A percentile compares a stretch with the other conserved stretches of the same genome.
Conservation (phyloP, 2,797 vertebrate species). For the Coranthus polyacanthus region DNA sequence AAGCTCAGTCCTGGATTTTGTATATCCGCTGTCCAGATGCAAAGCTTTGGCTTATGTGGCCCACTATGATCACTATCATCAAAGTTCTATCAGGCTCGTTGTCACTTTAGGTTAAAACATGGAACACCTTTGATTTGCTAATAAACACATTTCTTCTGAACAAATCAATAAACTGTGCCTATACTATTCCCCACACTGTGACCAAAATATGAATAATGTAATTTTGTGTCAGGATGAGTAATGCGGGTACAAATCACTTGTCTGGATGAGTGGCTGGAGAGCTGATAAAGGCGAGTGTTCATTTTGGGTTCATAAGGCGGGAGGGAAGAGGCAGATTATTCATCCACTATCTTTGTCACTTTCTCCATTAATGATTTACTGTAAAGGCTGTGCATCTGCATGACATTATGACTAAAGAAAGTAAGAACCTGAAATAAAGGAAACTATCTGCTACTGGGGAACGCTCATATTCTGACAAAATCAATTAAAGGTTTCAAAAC, state of each 20-base stretch:
- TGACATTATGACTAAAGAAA: too few species aligned
- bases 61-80: too few species aligned
- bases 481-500: too few species aligned
- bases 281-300: slow-evolving; percentile 62
- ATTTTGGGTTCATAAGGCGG: slow-evolving; percentile 47
- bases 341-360: slow-evolving; percentile 30
- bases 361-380: slow-evolving; percentile 47
- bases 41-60: too few species aligned
- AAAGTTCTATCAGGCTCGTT: too few species aligned
- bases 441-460: too few species aligned
- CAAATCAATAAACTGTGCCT: slow-evolving; percentile 49
- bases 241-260: slow-evolving; percentile 60
- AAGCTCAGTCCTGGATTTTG: too few species aligned
- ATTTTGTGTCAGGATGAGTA: slow-evolving; percentile 65
- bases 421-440: too few species aligned
- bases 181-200: slow-evolving; percentile 11
- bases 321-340: slow-evolving; percentile 49
- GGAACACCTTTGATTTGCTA: slow-evolving; percentile 17
- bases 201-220: slow-evolving; percentile 57
- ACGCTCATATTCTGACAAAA: too few species aligned
- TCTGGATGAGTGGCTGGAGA: slow-evolving; percentile 54
- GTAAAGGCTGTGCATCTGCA: slow-evolving; percentile 32
- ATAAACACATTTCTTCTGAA: slow-evolving; percentile 41
- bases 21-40: too few species aligned
- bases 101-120: too few species aligned